Evolutionary conservation across 2,888 invertebrate species (phyloP).

Genomic region (Tenthredo amoena): DNA sequence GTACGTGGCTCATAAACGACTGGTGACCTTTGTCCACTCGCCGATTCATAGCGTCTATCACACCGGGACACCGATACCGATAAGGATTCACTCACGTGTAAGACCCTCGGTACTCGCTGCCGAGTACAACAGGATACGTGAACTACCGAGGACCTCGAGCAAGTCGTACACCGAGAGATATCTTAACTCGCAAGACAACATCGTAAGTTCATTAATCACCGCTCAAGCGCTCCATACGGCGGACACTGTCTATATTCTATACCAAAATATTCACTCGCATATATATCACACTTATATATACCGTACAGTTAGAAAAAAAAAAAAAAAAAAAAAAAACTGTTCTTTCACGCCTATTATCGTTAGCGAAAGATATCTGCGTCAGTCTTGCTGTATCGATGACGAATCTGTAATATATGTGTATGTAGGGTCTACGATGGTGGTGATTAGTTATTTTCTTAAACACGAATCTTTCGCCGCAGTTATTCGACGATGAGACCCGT

Average conservation of each 20-base stretch:
- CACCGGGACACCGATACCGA: conserved; percentile 71
- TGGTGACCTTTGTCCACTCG: conserved; percentile 74
- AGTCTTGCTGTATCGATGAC: too few species aligned
- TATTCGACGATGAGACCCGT: conserved; percentile 91
- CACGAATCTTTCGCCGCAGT: conserved; percentile 79
- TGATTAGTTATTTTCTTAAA: neutral
- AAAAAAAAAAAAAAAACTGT: too few species aligned
- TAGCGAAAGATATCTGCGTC: too few species aligned
- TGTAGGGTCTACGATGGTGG: too few species aligned
- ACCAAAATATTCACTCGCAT: too few species aligned
- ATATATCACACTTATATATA: too few species aligned
- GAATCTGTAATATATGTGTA: too few species aligned
- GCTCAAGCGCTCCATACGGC: too few species aligned
- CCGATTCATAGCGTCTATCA: conserved; percentile 74
- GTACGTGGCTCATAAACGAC: conserved; percentile 77
- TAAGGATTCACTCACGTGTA: conserved; percentile 74
- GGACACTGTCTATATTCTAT: too few species aligned
- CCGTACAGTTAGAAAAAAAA: too few species aligned
- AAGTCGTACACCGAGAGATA: conserved; percentile 84
- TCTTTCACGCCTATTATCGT: too few species aligned
- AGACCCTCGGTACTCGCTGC: conserved; percentile 75
- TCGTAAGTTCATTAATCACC: conserved; percentile 68
- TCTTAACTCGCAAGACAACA: conserved; percentile 89
- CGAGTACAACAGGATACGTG: conserved; percentile 76
- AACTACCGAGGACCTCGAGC: conserved; percentile 71